Evolutionary conservation across 2,113 vertebrate species (phyloP).

Genomic region (Pteruthius melanotis): DNA sequence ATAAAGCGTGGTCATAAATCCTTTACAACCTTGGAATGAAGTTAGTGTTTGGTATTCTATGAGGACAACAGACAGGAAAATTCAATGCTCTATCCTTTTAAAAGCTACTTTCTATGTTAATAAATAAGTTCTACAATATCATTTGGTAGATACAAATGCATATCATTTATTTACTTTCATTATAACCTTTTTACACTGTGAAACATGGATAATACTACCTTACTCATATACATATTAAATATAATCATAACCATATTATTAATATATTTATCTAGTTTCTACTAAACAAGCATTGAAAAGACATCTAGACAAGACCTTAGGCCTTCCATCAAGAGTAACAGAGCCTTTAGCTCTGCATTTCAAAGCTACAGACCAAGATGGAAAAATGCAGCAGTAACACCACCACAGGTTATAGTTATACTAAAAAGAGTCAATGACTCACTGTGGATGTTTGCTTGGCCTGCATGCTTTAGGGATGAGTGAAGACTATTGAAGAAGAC

Average conservation of each 20-base stretch:
- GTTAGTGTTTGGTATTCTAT: neutral
- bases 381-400: neutral
- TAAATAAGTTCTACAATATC: neutral
- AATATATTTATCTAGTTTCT: neutral
- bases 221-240: neutral
- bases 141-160: neutral
- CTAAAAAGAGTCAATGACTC: neutral
- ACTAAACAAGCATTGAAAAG: neutral
- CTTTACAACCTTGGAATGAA: neutral
- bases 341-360: neutral
- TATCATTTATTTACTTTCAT: neutral
- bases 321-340: neutral
- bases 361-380: neutral
- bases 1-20: neutral
- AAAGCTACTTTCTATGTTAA: neutral
- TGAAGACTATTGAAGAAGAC: neutral
- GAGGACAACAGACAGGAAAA: neutral
- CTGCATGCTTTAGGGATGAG: neutral
- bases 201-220: neutral
- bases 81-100: neutral
- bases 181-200: fast-evolving
- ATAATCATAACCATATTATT: neutral
- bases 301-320: neutral
- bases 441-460: neutral
- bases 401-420: neutral